Base-by-base conservation (phyloP, 2,797 vertebrate species). In the Enteromius afrohamiltoni region DNA sequence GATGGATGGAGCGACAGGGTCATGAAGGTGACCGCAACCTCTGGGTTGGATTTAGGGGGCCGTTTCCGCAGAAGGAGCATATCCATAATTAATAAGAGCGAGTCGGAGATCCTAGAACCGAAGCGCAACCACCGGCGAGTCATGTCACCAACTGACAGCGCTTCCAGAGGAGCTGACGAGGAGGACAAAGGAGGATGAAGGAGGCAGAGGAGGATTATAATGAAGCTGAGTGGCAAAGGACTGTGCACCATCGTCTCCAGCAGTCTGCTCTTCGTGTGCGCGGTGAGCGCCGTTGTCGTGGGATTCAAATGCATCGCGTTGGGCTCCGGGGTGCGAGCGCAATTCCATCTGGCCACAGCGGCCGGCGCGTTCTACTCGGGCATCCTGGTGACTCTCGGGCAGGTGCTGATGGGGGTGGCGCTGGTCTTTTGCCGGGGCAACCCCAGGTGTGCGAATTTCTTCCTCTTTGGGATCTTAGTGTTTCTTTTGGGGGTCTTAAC, bases 161-260 rank as follows among this genome's bases (percentile, higher is more conserved):
- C 93, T 93, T 95, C 92, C 90, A 93, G 92, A 91, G 93, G 94
- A 88, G 94, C 91, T 87, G 92, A 93, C 93, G 93, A 90, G 89
- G 94, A 94, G 91, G 94, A 94, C 92, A 93, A 94, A 91, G 95
- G 95, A 93, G 96, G 96, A 97, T 96, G 96, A 96, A 96, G 96
- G 95, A 92, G 95, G 95, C 92, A 95, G 95, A 93, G 93, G 95
- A 91, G 95, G 95, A 95, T 94, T 96, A 97, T 96, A 96, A 97
- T 98, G 97, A 97, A 96, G 97, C 96, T 96, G 96, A 96, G 96
- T 94, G 96, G 96, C 93, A 96, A 96, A 94, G 97, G 97, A 95
- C 95, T 96, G 96, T 97, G 97, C 95, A 94, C 96, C 95, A 94
- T 96, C 91, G 93, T 97, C 89, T 96, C 97, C 94, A 94, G 96